Evolutionary conservation across 2,797 vertebrate genomes (phyloP), one percentile per base, ranked within the genome.

Genomic region (Pipistrellus pygmaeus): DNA sequence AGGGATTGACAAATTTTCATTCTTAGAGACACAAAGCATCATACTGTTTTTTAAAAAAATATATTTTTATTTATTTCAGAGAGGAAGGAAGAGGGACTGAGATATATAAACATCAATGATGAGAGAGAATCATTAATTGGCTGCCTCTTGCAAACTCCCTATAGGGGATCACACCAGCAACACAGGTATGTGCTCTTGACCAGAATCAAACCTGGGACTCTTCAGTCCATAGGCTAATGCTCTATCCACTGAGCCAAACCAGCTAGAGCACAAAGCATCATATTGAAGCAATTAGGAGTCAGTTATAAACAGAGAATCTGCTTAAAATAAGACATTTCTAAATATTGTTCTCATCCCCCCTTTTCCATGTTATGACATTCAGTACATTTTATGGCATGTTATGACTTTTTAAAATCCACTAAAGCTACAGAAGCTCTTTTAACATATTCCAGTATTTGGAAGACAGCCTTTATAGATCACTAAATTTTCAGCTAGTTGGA

Each of bases 371-470:
- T 87, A 35, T 87, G 53, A 1, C 35, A 57, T 51, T 64, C 83
- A 38, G 2, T 90, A 18, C 48, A 95, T 78, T 86, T 95, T 87
- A 30, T 87, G 53, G 1, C 35, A 57, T 57, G 55, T 91, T 73
- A 85, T 92, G n/a, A 53, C 10, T 82, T 76, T 76, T 91, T 92
- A 62, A 75, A 85, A 85, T 71, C 18, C 32, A 69, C 27, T 72
- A 44, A 80, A 77, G 80, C 35, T 64, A 44, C 51, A 94, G 38
- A 86, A 90, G 64, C 1, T 17, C 90, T 88, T 90, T 48, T 20
- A 83, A 30, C 41, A 48, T 44, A 71, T 91, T 96, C 82, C 32
- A 80, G 27, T 94, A 94, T 68, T 92, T 25, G n/a, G 76, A 89
- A 86, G 83, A n/a, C 5, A 88, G 32, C 6, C 15, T 35, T 76